Conservation (phyloP, 2,888 invertebrate genomes). For the Agonopterix arenella region DNA sequence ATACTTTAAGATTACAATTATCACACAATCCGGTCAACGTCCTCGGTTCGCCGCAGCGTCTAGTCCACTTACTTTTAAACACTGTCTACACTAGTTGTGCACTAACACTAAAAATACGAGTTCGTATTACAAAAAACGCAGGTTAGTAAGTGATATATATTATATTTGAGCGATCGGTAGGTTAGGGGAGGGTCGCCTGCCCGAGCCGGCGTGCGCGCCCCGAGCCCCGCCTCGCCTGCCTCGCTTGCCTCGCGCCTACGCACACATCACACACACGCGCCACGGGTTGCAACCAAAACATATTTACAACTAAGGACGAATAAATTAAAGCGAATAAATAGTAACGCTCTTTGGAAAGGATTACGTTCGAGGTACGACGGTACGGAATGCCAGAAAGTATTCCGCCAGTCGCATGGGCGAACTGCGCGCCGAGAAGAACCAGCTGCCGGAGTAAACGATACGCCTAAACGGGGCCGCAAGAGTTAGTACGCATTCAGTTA, state of each 20-base stretch:
- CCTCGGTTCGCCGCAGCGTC: background rate
- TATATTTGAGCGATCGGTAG: constrained; percentile 30
- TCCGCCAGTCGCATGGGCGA: constrained; percentile 19
- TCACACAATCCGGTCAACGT: background rate
- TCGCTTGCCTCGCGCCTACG: constrained; percentile 7
- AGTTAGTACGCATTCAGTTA: constrained; percentile 5
- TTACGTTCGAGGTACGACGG: constrained; percentile 48
- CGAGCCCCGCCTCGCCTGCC: constrained; percentile 20
- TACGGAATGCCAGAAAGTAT: constrained; percentile 26
- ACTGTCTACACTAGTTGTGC: constrained; percentile 47
- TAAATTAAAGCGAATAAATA: constrained; percentile 66
- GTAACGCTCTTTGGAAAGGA: constrained; percentile 66
- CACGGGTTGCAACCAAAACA: constrained; percentile 22
- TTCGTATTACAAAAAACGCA: constrained; percentile 36
- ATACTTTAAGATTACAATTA: background rate
- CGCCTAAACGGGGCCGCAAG: constrained; percentile 10
- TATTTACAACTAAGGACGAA: constrained; percentile 32
- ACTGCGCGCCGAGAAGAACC: constrained; percentile 5
- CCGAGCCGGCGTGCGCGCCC: constrained; percentile 24
- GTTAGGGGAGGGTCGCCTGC: constrained; percentile 45
- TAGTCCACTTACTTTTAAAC: constrained; percentile 22
- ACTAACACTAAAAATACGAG: constrained; percentile 41
- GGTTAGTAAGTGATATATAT: constrained; percentile 16
- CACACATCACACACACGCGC: constrained; percentile 20
- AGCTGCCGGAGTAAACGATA: background rate